These are phyloP conservation scores for Lophotriccus pileatus DNA, from an alignment of 2,797 vertebrate species.

Conservation along the genomic window DNA sequence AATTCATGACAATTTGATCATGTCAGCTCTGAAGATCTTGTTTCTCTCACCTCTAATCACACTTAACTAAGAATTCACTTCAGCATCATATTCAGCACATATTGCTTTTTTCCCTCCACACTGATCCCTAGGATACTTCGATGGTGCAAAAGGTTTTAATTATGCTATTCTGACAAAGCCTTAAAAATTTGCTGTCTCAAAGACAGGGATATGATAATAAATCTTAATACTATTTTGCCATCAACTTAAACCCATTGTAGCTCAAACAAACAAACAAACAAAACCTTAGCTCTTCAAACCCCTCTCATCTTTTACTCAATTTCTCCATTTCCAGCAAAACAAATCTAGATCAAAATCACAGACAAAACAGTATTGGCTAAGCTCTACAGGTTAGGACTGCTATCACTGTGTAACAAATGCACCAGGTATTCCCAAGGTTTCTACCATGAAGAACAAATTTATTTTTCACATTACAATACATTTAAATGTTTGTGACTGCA, in stretches of 20 bases:
- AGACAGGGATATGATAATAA: neutral
- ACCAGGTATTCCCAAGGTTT: neutral
- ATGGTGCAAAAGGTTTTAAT: neutral
- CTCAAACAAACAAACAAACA: neutral
- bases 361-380: neutral
- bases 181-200: neutral
- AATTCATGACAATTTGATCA: neutral
- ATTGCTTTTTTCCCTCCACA: neutral
- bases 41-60: neutral
- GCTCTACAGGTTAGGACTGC: neutral
- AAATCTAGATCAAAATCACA: neutral
- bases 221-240: neutral
- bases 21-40: neutral
- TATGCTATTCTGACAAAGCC: neutral
- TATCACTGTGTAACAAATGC: fast-evolving
- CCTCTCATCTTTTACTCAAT: neutral
- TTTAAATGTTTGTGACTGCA: neutral
- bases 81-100: neutral
- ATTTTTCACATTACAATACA: neutral
- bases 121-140: neutral
- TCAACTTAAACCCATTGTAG: neutral
- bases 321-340: neutral
- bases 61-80: neutral
- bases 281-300: neutral
- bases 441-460: neutral